A percentile compares a stretch with the other conserved stretches of the same genome.
These are phyloP conservation scores for Chiridota heheva DNA, from an alignment of 35 echinoderm and acorn worm species.

Conservation along the genomic window DNA sequence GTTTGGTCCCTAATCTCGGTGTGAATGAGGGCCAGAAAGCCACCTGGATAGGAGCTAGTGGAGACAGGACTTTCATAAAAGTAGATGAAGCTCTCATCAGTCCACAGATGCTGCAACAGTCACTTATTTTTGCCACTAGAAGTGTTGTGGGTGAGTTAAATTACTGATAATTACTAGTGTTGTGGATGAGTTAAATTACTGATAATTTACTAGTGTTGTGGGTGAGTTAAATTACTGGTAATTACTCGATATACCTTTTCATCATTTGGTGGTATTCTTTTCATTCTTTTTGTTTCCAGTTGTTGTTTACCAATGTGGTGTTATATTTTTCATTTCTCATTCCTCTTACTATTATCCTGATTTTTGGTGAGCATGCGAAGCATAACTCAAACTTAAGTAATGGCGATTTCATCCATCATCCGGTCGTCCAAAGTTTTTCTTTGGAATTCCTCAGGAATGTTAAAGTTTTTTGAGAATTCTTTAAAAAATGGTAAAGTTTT, in stretches of 20 bases:
- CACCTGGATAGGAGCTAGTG: constrained; percentile 79
- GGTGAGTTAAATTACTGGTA: constrained; percentile 44
- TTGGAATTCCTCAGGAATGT: too few relatives aligned
- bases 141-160: constrained; percentile 64
- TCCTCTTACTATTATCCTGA: too few relatives aligned
- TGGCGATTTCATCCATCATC: too few relatives aligned
- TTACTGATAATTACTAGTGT: neutral
- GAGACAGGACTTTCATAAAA: constrained; percentile 90
- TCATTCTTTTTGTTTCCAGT: too few relatives aligned
- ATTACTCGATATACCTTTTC: neutral
- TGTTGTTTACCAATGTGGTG: too few relatives aligned
- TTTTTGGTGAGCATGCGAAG: too few relatives aligned
- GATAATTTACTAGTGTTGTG: constrained; percentile 23
- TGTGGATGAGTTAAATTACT: constrained; percentile 55
- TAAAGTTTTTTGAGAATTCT: too few relatives aligned
- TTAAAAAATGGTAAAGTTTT: too few relatives aligned
- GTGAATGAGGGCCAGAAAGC: constrained; percentile 69
- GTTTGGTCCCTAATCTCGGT: constrained; percentile 66
- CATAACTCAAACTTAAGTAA: too few relatives aligned
- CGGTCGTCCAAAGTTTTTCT: too few relatives aligned
- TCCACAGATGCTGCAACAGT: constrained; percentile 82
- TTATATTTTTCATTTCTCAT: too few relatives aligned
- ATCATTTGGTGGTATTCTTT: neutral
- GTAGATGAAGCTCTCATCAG: constrained; percentile 93
- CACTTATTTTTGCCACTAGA: constrained; percentile 83